Evolutionary conservation across 1,140 invertebrate genomes (phyloP).

Genomic region (Ctenoplectra terminalis): DNA sequence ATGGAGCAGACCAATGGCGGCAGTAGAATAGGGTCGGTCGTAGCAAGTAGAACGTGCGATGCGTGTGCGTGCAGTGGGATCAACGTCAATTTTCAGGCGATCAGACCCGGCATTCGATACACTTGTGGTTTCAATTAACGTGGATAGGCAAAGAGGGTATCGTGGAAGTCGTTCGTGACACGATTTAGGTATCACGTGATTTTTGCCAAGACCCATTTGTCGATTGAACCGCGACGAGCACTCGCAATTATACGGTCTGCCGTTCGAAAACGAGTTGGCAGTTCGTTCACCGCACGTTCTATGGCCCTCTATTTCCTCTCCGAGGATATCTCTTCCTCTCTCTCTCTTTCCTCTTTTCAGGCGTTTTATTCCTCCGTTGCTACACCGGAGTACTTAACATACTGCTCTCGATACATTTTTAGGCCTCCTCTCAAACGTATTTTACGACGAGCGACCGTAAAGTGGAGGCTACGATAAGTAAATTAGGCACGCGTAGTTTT

Average conservation of each 20-base stretch:
- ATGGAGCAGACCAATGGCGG: not conserved
- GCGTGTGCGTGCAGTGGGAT: not conserved
- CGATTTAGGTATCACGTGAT: conserved; percentile 54
- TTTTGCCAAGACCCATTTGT: conserved; percentile 51
- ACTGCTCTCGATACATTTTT: conserved; percentile 53
- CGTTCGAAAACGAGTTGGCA: conserved; percentile 62
- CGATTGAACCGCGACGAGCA: conserved; percentile 61
- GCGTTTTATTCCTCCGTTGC: no score
- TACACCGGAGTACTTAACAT: conserved; percentile 30
- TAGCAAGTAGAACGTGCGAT: conserved; percentile 10
- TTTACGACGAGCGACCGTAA: conserved; percentile 2
- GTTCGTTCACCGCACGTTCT: conserved; percentile 57
- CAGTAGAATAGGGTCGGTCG: not conserved
- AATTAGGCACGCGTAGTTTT: not conserved
- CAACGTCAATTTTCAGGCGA: conserved; percentile 28
- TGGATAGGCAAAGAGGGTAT: conserved; percentile 10
- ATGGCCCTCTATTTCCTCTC: conserved; percentile 45
- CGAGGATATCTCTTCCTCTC: not conserved
- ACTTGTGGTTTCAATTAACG: conserved; percentile 56
- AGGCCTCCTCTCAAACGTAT: conserved; percentile 37
- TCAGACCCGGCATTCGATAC: conserved; percentile 11
- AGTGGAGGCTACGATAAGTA: not conserved
- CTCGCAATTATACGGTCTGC: conserved; percentile 59
- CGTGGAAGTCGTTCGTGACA: conserved; percentile 51
- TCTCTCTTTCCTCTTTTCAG: no score